Conservation (phyloP, 2,113 vertebrate genomes). For the Ameiurus melas region DNA sequence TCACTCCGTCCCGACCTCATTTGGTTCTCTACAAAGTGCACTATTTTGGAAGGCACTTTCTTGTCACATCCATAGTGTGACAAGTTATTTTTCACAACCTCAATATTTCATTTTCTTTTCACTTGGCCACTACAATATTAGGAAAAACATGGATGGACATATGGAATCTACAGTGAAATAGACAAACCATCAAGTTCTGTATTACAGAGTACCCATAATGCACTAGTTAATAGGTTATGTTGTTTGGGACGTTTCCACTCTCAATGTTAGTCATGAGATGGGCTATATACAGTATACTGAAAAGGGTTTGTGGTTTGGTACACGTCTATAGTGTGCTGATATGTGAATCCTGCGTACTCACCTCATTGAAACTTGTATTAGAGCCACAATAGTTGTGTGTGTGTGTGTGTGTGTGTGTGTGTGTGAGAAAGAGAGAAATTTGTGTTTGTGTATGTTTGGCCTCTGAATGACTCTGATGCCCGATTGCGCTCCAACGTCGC, state of each 20-base stretch:
- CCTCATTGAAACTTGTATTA: conserved; percentile 9
- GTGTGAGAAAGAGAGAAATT: neutral
- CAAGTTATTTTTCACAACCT: too few relatives aligned
- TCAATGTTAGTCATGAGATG: neutral
- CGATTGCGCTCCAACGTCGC: conserved; percentile 20
- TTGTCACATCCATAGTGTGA: neutral
- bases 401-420: conserved; percentile 14
- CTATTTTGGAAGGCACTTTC: neutral
- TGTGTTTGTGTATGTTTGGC: conserved; percentile 19
- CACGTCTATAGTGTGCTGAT: neutral
- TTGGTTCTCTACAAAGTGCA: neutral
- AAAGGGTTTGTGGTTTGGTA: neutral
- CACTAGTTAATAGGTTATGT: neutral
- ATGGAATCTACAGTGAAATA: neutral
- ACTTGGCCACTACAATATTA: neutral
- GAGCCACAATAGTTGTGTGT: neutral
- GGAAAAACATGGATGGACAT: neutral
- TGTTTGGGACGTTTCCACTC: neutral
- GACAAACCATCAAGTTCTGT: neutral
- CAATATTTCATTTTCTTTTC: neutral
- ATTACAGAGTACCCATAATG: neutral
- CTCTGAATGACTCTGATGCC: conserved; percentile 33
- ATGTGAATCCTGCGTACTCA: neutral
- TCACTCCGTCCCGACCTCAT: neutral
- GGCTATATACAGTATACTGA: neutral